Percentiles rank a stretch among this genome's conserved stretches.
These are phyloP conservation scores for Myocastor coypus DNA, from an alignment of 2,113 vertebrate genomes.

Conservation along the genomic window DNA sequence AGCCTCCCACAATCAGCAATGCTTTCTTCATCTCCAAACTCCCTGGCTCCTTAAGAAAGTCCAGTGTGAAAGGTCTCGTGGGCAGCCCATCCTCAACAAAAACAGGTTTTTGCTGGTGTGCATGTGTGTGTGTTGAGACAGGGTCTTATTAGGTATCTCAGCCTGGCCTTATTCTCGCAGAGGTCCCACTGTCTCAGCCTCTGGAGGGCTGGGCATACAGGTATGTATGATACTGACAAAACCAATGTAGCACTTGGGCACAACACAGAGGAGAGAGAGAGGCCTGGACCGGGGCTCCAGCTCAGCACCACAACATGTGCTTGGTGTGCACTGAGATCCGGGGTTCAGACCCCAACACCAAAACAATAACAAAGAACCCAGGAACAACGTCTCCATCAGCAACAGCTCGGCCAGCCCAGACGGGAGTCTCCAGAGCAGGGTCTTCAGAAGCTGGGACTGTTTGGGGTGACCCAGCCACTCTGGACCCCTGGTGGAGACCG, in stretches of 20 bases:
- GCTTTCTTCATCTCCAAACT: not conserved
- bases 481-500: not conserved
- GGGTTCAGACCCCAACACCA: not conserved
- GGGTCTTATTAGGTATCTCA: not conserved
- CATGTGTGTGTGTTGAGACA: not conserved
- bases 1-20: not conserved
- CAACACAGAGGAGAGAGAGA: not conserved
- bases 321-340: not conserved
- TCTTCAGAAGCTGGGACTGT: not conserved
- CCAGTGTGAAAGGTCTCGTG: too few species aligned
- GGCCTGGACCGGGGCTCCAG: not conserved
- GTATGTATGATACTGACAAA: not conserved
- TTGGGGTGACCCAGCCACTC: not conserved
- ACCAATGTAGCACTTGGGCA: accelerated
- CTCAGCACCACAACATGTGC: not conserved
- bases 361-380: not conserved
- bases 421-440: not conserved
- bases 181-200: not conserved
- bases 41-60: not conserved
- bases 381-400: not conserved
- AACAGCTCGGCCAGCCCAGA: not conserved
- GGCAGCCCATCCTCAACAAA: not conserved
- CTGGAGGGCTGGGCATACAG: not conserved
- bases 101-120: not conserved
- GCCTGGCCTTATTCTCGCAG: not conserved